Evolutionary conservation across 2,113 vertebrate genomes (phyloP).

Genomic region (Anarhynchus alexandrinus): DNA sequence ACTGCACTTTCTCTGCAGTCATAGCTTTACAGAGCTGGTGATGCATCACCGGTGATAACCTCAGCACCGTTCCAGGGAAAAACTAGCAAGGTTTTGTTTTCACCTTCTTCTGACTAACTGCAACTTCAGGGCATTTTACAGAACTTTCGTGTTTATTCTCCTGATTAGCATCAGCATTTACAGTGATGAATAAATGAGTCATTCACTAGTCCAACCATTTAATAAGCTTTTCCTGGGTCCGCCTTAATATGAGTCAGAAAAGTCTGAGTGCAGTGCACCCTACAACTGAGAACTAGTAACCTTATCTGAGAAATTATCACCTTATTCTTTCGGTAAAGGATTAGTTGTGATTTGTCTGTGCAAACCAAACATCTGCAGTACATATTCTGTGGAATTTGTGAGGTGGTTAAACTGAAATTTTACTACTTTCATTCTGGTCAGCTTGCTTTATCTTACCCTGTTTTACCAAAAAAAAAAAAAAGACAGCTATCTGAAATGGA

Average conservation of each 20-base stretch:
- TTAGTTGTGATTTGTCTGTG: not conserved
- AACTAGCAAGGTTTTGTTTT: constrained; percentile 16
- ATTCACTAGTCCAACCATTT: not conserved
- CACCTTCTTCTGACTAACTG: not conserved
- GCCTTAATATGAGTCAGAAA: not conserved
- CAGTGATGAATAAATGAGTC: not conserved
- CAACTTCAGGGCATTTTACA: not conserved
- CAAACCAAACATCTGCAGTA: not conserved
- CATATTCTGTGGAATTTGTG: not conserved
- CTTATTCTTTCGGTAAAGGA: not conserved
- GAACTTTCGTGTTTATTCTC: not conserved
- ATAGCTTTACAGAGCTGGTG: not conserved
- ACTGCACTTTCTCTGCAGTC: not conserved
- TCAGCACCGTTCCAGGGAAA: not conserved
- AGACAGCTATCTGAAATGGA: not conserved
- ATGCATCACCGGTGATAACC: not conserved
- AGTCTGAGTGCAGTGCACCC: not conserved
- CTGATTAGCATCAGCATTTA: constrained; percentile 23
- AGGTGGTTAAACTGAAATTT: not conserved
- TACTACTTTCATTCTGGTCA: not conserved
- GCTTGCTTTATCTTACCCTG: not conserved
- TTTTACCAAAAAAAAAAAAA: not conserved
- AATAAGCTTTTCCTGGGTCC: not conserved
- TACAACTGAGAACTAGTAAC: not conserved
- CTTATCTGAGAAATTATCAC: not conserved